Evolutionary conservation across 2,888 invertebrate genomes (phyloP).

Genomic region (Empis livida): DNA sequence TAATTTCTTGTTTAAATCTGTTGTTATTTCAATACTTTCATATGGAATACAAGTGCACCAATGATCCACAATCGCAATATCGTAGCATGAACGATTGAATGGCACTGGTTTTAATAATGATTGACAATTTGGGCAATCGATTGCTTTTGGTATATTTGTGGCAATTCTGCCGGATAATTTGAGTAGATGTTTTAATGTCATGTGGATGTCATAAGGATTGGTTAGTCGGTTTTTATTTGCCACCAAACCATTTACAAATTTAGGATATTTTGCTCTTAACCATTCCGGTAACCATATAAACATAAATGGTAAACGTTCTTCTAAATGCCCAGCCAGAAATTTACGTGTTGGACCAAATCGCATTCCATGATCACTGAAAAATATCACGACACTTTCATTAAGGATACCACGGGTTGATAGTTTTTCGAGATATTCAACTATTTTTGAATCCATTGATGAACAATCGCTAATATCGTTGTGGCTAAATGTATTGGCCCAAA

Average conservation of each 20-base stretch:
- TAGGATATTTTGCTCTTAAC: slow-evolving; percentile 42
- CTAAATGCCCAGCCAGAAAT: slow-evolving; percentile 58
- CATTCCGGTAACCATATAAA: slow-evolving; percentile 53
- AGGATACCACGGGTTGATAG: slow-evolving; percentile 46
- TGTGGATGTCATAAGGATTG: slow-evolving; percentile 62
- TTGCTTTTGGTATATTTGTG: slow-evolving; percentile 27
- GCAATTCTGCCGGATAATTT: slow-evolving; percentile 38
- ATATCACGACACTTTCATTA: slow-evolving; percentile 53
- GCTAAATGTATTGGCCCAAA: slow-evolving; percentile 68
- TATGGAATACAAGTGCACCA: slow-evolving; percentile 66
- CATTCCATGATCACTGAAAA: slow-evolving; percentile 69
- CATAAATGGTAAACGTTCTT: slow-evolving; percentile 62
- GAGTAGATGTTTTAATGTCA: slow-evolving; percentile 54
- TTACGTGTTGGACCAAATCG: slow-evolving; percentile 59
- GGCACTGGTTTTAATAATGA: slow-evolving; percentile 48
- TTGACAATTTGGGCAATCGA: slow-evolving; percentile 51
- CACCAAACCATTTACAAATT: slow-evolving; percentile 42
- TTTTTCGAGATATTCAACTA: slow-evolving; percentile 45
- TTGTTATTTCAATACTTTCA: slow-evolving; percentile 29
- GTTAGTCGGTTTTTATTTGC: slow-evolving; percentile 53
- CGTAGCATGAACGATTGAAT: slow-evolving; percentile 50
- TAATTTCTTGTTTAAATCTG: slow-evolving; percentile 40
- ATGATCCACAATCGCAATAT: slow-evolving; percentile 53
- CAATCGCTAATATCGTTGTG: slow-evolving; percentile 56
- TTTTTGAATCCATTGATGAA: slow-evolving; percentile 49